Evolutionary conservation across 2,888 invertebrate species (phyloP).

Genomic region (Baronia brevicornis): DNA sequence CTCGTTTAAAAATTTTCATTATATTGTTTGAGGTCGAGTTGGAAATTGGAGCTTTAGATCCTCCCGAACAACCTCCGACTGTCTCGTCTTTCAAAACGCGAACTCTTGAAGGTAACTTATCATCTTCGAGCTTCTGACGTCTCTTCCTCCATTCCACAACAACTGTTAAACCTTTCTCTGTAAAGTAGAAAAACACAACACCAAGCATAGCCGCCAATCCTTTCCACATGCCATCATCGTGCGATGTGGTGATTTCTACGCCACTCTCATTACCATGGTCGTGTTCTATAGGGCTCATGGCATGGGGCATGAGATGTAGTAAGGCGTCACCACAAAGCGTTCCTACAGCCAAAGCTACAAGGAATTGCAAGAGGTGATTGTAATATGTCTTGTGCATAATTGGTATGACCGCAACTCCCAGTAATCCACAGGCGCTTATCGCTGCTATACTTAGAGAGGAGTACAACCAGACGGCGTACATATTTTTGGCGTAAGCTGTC

Average conservation of each 20-base stretch:
- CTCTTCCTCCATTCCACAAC: conserved; percentile 88
- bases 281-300: conserved; percentile 66
- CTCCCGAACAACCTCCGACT: conserved; percentile 54
- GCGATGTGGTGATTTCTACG: conserved; percentile 39
- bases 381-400: conserved; percentile 92
- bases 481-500: conserved; percentile 45
- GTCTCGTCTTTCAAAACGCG: conserved; percentile 83
- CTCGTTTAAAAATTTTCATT: conserved; percentile 59
- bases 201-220: conserved; percentile 89
- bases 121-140: conserved; percentile 80
- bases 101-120: conserved; percentile 79
- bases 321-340: conserved; percentile 94
- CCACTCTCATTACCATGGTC: conserved; percentile 29
- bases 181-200: conserved; percentile 91
- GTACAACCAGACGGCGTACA: conserved; percentile 85
- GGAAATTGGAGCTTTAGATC: conserved; percentile 54
- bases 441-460: conserved; percentile 86
- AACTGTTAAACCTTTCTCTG: conserved; percentile 87
- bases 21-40: conserved; percentile 59
- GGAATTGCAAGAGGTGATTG: conserved; percentile 91
- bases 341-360: conserved; percentile 94
- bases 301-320: conserved; percentile 93
- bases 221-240: conserved; percentile 87
- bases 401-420: conserved; percentile 93
- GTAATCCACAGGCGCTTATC: conserved; percentile 90